phyloP scores from a whole-genome alignment of 2,113 vertebrate species.

The Nettapus auritus region DNA sequence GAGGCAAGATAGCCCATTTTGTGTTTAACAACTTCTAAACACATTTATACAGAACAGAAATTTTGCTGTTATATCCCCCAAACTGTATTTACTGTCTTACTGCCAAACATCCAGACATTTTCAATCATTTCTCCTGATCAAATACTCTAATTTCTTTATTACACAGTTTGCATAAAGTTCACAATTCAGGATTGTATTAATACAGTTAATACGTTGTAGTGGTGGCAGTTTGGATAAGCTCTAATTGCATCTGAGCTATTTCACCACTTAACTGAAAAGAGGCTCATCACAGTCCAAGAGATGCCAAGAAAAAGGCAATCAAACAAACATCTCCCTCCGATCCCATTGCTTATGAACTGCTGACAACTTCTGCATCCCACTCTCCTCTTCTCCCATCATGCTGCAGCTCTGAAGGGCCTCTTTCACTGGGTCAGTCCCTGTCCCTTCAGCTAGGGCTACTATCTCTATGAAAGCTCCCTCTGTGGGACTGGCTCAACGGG shows the following conservation, averaged over 20 bases:
- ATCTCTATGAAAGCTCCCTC: neutral
- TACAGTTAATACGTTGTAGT: neutral
- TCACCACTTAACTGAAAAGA: neutral
- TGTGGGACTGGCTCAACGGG: neutral
- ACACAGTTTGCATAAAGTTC: neutral
- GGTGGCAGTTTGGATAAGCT: neutral
- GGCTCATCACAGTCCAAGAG: neutral
- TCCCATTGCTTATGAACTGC: neutral
- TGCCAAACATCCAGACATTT: neutral
- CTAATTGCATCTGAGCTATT: neutral
- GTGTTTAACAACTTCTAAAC: neutral
- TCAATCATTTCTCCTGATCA: neutral
- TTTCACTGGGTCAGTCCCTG: neutral
- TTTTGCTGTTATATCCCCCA: neutral
- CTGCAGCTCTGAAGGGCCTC: neutral
- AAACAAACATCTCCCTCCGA: neutral
- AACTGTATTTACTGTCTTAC: neutral
- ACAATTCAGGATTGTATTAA: neutral
- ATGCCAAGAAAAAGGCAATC: neutral
- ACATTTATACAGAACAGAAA: fast-evolving
- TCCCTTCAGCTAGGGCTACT: neutral
- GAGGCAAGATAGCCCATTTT: neutral
- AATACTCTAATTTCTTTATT: neutral
- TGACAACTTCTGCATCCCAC: neutral
- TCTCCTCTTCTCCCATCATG: neutral